These are phyloP conservation scores for Python bivittatus DNA, from an alignment of 2,113 vertebrate species.

Conservation along the genomic window DNA sequence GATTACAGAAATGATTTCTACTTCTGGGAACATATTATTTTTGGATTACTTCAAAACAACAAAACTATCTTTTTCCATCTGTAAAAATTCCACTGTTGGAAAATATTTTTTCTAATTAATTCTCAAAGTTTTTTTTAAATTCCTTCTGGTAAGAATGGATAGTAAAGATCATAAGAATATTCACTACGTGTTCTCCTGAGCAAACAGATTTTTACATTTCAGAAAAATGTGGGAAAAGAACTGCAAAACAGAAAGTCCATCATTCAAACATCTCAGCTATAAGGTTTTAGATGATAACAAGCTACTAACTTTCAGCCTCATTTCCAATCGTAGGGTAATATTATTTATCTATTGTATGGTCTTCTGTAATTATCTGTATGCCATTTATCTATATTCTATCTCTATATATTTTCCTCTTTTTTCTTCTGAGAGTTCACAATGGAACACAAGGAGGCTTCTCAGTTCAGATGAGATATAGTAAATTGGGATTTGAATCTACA, in stretches of 20 bases:
- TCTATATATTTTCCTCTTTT: no score
- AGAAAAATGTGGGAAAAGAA: not conserved
- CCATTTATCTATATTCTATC: not conserved
- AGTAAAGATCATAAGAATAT: not conserved
- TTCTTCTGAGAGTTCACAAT: no score
- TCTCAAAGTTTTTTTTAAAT: not conserved
- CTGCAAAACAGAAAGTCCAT: not conserved
- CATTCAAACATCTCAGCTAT: not conserved
- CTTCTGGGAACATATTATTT: slow-evolving; percentile 21
- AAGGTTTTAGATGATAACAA: not conserved
- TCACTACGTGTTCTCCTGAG: not conserved
- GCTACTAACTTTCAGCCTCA: not conserved
- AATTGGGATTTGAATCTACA: no score
- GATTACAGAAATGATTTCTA: slow-evolving; percentile 15
- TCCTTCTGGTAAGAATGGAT: not conserved
- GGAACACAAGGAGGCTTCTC: no score
- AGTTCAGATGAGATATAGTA: no score
- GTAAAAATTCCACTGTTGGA: not conserved
- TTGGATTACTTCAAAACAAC: slow-evolving; percentile 5
- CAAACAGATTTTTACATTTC: not conserved
- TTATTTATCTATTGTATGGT: not conserved
- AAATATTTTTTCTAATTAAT: slow-evolving; percentile 11
- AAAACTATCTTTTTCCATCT: slow-evolving; percentile 27
- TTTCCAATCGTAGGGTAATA: not conserved
- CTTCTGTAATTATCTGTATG: not conserved